These are phyloP conservation scores for Turritopsis rubra DNA, from an alignment of 30 jellyfish, hydroid and myxozoan species.

Conservation along the genomic window DNA sequence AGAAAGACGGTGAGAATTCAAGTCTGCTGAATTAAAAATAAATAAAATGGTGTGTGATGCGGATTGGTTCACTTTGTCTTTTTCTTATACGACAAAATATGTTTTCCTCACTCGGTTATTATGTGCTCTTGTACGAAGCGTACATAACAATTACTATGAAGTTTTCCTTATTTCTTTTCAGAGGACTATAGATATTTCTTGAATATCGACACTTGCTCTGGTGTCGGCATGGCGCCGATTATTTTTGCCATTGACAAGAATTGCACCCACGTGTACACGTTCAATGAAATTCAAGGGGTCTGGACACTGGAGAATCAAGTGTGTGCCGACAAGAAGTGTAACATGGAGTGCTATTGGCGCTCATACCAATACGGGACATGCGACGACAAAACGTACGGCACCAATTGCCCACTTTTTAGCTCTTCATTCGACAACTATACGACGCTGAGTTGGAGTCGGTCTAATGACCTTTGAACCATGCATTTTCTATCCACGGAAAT, in stretches of 20 bases:
- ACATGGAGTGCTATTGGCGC: neutral
- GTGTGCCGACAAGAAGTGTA: neutral
- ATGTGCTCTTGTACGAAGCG: too few species aligned
- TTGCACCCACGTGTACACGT: constrained; percentile 14
- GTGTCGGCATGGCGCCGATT: neutral
- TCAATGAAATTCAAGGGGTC: neutral
- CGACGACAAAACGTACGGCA: neutral
- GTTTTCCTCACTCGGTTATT: too few species aligned
- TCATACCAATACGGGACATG: neutral
- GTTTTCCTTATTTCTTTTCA: neutral
- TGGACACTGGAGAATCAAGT: neutral
- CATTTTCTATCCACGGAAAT: too few species aligned
- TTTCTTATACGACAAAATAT: too few species aligned
- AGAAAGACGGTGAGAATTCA: neutral
- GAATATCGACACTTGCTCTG: neutral
- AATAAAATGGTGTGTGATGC: too few species aligned
- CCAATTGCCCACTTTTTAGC: neutral
- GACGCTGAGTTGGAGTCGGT: neutral
- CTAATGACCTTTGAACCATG: too few species aligned
- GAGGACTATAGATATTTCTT: neutral
- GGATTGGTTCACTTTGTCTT: too few species aligned
- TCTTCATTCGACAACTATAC: neutral
- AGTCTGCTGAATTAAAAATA: too few species aligned
- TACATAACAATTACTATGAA: neutral
- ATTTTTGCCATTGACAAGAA: constrained; percentile 4